These are phyloP conservation scores for Struthio camelus DNA, from an alignment of 2,113 vertebrate species.

Conservation along the genomic window DNA sequence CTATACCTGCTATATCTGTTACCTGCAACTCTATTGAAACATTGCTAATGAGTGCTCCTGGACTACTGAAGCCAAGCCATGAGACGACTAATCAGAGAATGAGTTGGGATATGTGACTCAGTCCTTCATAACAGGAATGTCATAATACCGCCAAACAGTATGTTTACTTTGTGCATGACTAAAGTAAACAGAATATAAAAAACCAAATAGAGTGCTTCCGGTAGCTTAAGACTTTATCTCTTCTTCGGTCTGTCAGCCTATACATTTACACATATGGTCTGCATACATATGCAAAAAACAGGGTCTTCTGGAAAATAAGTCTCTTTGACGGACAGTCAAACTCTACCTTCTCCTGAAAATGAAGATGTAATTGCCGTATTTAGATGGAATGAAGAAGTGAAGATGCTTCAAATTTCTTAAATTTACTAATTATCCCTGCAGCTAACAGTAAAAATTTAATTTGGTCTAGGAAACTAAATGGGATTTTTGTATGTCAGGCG, in stretches of 20 bases:
- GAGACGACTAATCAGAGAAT: not conserved
- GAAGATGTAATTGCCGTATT: not conserved
- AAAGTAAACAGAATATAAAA: not conserved
- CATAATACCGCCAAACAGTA: not conserved
- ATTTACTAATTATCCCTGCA: not conserved
- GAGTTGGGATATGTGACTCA: not conserved
- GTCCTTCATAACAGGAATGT: not conserved
- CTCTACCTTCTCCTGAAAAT: not conserved
- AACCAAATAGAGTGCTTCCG: not conserved
- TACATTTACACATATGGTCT: not conserved
- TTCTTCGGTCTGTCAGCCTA: not conserved
- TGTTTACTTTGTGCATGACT: not conserved
- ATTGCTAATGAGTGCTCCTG: not conserved
- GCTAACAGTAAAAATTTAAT: not conserved
- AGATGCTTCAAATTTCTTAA: not conserved
- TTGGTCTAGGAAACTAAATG: not conserved
- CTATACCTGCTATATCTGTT: not conserved
- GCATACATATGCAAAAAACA: not conserved
- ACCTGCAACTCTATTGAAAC: not conserved
- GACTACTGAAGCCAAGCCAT: not conserved
- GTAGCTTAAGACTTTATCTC: not conserved
- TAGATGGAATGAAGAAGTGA: not conserved
- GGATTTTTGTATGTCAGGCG: not conserved
- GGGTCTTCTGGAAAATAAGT: not conserved
- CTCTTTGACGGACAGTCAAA: not conserved